Evolutionary conservation across 2,113 vertebrate genomes (phyloP), one percentile per base, ranked within the genome.

Genomic region (Oreotrochilus melanogaster): DNA sequence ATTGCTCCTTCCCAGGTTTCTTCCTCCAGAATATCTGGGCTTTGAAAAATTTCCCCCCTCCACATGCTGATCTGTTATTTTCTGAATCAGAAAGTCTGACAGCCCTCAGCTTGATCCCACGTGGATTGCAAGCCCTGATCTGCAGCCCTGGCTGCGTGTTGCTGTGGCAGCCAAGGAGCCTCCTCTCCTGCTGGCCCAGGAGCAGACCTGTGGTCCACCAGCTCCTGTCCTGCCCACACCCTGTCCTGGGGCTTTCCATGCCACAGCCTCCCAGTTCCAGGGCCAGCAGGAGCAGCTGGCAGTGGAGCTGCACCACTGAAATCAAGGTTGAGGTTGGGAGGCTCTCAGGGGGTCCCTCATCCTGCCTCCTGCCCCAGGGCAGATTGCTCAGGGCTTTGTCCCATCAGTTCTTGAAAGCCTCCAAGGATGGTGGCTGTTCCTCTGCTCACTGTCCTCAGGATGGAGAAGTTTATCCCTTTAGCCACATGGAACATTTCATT

Each of bases 381-480:
- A 18, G 27, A 19, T 47, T 50, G 48, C 27, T 39, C 73, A 50
- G 31, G 61, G 57, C 51, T 87, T 71, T 45, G 13, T 81, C 30
- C 39, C 39, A 27, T 37, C n/a, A 35, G 31, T 9, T 71, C 43
- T 33, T 80, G 69, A 62, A 83, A 66, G 16, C 28, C 56, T 80
- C 42, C 24, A 58, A 47, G 56, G 56, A 66, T 1, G 17, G 24
- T 83, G 54, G 17, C 14, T 50, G 9, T 78, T 71, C 43, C 28
- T 82, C 81, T 85, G 47, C 54, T 70, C 66, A 24, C 51, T 88
- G 35, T 58, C 60, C 50, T 93, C 45, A 27, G 28, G 33, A 35
- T 70, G 22, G 42, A 70, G 71, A 78, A 43, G 39, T 58, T 80
- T 81, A 65, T 88, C 18, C 53, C 91, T 84, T 80, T 47, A 35